Conservation (phyloP, 2,113 vertebrate species). For the Ranitomeya variabilis region DNA sequence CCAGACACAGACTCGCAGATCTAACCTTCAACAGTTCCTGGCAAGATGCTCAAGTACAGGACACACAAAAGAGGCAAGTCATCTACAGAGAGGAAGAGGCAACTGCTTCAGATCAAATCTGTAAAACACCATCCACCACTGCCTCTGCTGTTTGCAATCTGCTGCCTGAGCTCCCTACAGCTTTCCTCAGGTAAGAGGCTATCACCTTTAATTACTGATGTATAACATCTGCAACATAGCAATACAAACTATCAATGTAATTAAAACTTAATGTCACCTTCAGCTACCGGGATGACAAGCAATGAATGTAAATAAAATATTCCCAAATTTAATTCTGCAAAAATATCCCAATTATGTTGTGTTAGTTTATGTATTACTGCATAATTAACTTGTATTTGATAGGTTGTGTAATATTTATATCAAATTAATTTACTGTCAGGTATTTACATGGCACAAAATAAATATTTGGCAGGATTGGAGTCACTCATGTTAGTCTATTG, state of each 20-base stretch:
- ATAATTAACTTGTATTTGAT: background rate
- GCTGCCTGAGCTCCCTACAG: conserved; percentile 61
- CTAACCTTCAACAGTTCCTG: conserved; percentile 23
- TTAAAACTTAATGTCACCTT: background rate
- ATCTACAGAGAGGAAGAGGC: conserved; percentile 33
- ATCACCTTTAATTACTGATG: background rate
- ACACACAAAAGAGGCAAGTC: conserved; percentile 18
- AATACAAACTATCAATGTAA: background rate
- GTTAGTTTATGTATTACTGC: background rate
- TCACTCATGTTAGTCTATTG: background rate
- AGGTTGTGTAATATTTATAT: background rate
- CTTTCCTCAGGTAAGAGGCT: conserved; percentile 64
- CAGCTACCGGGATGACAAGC: background rate
- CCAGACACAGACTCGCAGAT: conserved; percentile 18
- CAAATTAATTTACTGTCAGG: background rate
- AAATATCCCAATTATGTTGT: background rate
- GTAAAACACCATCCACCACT: conserved; percentile 46
- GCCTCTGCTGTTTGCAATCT: conserved; percentile 58
- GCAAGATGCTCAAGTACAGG: conserved; percentile 39
- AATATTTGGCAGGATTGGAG: background rate
- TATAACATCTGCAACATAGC: background rate
- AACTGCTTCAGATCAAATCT: conserved; percentile 58
- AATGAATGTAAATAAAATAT: background rate
- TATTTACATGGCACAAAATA: background rate
- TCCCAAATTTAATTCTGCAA: too few species aligned